Evolutionary conservation across 2,888 invertebrate species (phyloP), one percentile per base, ranked within the genome.

Genomic region (Megamerina dolium): DNA sequence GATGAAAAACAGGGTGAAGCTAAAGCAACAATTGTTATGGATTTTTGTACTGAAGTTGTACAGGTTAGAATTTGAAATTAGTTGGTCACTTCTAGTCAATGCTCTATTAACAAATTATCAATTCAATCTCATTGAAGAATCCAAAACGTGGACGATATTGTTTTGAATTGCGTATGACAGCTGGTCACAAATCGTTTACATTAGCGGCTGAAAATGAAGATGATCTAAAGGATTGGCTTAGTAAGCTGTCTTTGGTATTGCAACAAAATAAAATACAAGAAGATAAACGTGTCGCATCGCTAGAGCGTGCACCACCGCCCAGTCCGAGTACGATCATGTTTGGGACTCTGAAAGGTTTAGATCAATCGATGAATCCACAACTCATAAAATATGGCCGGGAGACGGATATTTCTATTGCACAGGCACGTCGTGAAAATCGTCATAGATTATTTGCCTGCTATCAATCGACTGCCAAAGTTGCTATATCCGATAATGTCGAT

Each of bases 301-400:
- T 82, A 49, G 82, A 82, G 63, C 73, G 82, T 64, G 75, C 77
- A 3, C 70, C 78, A 16, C 75, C 81, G 30, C 74, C 77, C 4
- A 80, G 82, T 30, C 80, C 80, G 43, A 77, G 75, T 43, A 71
- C 73, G n/a, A 73, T 80, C 20, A 77, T 80, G 4, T 89, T 85
- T 67, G 90, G 90, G 5, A 91, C 91, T 0, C 73, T 91, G 1
- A 88, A 89, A 64, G 89, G 90, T 1, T 74, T 91, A 33, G 92
- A 93, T 60, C 89, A 91, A 65, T 90, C 89, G 60, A 87, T 92
- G 82, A 92, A 92, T 73, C 92, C 93, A 1, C 87, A 91, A 57
- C 74, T 93, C 41, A 87, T 89, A 66, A 84, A 87, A 66, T 94
- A 93, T 68, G 87, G 91, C 1, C 78, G 90, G 26, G 93, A 94